A percentile compares a stretch with the other conserved stretches of the same genome.
Evolutionary conservation across 2,113 vertebrate genomes (phyloP).

Genomic region (Chaetops frenatus): DNA sequence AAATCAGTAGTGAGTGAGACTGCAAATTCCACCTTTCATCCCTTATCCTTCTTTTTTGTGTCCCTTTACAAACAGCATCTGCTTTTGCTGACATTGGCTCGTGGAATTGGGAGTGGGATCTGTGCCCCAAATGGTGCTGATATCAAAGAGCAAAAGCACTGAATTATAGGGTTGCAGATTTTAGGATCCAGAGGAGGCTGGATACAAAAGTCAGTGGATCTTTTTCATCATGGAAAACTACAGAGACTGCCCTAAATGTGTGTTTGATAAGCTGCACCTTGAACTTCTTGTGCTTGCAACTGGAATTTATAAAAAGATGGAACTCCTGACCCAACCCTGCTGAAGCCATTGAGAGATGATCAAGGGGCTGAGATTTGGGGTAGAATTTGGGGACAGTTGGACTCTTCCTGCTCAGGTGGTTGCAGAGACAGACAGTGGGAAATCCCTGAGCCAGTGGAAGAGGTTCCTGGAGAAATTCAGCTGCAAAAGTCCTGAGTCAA

Average conservation of each 20-base stretch:
- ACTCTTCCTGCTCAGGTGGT: background rate
- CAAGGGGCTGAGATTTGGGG: background rate
- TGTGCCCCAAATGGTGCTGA: background rate
- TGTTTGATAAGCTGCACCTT: background rate
- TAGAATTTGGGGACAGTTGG: background rate
- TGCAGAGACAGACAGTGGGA: background rate
- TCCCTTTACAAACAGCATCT: background rate
- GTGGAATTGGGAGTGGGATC: background rate
- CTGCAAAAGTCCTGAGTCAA: background rate
- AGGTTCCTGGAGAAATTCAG: background rate
- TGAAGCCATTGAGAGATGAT: background rate
- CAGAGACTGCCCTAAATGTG: background rate
- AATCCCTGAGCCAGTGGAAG: background rate
- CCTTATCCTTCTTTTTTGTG: background rate
- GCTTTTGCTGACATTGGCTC: background rate
- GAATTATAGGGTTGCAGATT: accelerated
- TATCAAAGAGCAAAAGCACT: background rate
- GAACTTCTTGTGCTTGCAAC: background rate
- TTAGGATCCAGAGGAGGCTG: background rate
- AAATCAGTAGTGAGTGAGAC: background rate
- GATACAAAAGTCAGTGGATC: background rate
- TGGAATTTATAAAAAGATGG: background rate
- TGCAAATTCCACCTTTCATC: background rate
- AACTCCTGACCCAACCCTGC: background rate
- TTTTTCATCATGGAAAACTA: background rate